Conservation (phyloP, 1,140 invertebrate genomes). For the Drosophila aff. region DNA sequence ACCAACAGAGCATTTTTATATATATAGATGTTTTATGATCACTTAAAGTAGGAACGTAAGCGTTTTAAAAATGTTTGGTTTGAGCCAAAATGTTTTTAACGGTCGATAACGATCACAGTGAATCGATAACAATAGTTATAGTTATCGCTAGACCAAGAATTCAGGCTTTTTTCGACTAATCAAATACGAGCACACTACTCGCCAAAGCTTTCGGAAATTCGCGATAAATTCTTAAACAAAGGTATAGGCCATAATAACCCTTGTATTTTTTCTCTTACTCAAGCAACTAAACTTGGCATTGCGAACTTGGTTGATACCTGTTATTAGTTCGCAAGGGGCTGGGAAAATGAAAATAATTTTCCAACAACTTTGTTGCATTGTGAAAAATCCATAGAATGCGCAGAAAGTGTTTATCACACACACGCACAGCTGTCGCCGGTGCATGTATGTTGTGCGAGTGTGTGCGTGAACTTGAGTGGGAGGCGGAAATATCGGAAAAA, state of each 20-base stretch:
- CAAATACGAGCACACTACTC: slow-evolving; percentile 10
- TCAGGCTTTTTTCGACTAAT: background rate
- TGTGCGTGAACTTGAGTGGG: slow-evolving; percentile 61
- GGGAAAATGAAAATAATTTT: background rate
- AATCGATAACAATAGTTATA: background rate
- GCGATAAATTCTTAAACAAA: slow-evolving; percentile 44
- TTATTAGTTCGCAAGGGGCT: background rate
- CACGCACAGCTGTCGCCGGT: slow-evolving; percentile 40
- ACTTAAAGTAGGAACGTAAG: background rate
- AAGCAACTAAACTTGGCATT: background rate
- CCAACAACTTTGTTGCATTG: slow-evolving; percentile 16
- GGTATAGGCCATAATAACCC: slow-evolving; percentile 7
- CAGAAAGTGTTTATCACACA: slow-evolving; percentile 47
- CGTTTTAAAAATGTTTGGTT: background rate
- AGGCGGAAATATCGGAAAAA: slow-evolving; percentile 59
- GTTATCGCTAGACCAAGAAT: background rate
- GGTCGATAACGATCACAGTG: background rate
- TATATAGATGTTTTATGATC: background rate
- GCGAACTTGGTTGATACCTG: background rate
- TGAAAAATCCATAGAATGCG: slow-evolving; percentile 53
- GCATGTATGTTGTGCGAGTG: slow-evolving; percentile 16
- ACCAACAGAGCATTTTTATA: too few relatives aligned
- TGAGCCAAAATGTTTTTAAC: background rate
- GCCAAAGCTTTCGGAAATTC: slow-evolving; percentile 27
- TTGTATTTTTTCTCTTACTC: too few relatives aligned